Evolutionary conservation across 1,140 invertebrate species (phyloP), one percentile per base, ranked within the genome.

Genomic region (Calephelis nemesis): DNA sequence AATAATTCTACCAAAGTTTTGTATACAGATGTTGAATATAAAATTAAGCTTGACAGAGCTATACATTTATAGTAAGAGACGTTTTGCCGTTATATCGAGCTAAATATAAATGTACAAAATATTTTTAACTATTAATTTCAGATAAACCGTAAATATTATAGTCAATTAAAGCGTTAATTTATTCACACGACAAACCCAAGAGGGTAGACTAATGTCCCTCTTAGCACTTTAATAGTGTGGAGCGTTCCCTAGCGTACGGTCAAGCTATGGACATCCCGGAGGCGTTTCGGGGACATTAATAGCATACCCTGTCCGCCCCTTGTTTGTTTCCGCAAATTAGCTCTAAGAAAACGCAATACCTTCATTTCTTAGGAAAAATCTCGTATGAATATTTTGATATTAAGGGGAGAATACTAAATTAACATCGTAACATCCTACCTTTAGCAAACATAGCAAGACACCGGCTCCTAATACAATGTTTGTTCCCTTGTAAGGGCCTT

Each of bases 341-440:
- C 71, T 73, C 74, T 81, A 88, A 85, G 85, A 84, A 86, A 85
- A 83, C 76, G 30, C 54, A 60, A 60, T 60, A 75, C 74, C 73
- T 73, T 70, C 67, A 70, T 72, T 75, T 68, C 68, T n/a, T 60
- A 60, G 39, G 39, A 60, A n/a, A 60, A 40, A 3, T 70, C 68
- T 68, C 39, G 7, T 60, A 12, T 60, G 42, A 45, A 12, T 40
- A 12, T 8, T 40, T 13, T n/a, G 2, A 13, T 11, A 7, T 40
- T 4, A 60, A 40, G 6, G 7, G 52, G 9, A 30, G 85, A 91
- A 91, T 88, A 82, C 82, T 73, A 87, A 91, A 91, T 91, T 91
- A 89, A 91, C 87, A 91, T 90, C 75, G 62, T 87, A 89, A 91
- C 87, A 91, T 90, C 75, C 62, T 87, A 90, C 88, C 87, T 89